phyloP scores from a whole-genome alignment of 1,140 invertebrate species.

The Achatina immaculata region DNA sequence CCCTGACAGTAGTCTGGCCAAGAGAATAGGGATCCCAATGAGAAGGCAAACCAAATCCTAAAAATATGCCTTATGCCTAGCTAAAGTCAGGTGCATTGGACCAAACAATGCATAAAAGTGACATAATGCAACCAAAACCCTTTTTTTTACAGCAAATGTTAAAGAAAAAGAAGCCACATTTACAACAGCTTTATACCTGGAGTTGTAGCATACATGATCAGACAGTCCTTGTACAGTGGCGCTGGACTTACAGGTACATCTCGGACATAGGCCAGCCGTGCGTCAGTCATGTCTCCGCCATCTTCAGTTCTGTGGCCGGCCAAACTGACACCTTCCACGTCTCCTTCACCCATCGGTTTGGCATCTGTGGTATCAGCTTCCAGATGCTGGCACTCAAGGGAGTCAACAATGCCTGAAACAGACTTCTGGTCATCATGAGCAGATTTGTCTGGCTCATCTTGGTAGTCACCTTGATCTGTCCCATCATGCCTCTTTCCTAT shows the following conservation, averaged over 20 bases:
- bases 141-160: too few species aligned
- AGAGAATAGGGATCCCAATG: too few species aligned
- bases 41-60: too few species aligned
- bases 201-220: constrained; percentile 92
- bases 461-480: not conserved
- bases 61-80: too few species aligned
- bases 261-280: not conserved
- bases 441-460: not conserved
- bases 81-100: too few species aligned
- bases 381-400: not conserved
- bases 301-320: not conserved
- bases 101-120: too few species aligned
- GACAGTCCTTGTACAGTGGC: constrained; percentile 90
- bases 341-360: not conserved
- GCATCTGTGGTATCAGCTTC: not conserved
- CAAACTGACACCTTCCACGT: not conserved
- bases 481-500: not conserved
- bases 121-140: too few species aligned
- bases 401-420: not conserved
- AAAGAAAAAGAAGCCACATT: too few species aligned
- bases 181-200: too few species aligned
- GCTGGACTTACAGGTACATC: constrained; percentile 25
- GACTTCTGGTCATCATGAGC: not conserved
- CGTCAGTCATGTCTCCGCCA: constrained; percentile 9
- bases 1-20: too few species aligned